Base-by-base conservation (phyloP, 2,113 vertebrate genomes). In the Bostrychus sinensis region DNA sequence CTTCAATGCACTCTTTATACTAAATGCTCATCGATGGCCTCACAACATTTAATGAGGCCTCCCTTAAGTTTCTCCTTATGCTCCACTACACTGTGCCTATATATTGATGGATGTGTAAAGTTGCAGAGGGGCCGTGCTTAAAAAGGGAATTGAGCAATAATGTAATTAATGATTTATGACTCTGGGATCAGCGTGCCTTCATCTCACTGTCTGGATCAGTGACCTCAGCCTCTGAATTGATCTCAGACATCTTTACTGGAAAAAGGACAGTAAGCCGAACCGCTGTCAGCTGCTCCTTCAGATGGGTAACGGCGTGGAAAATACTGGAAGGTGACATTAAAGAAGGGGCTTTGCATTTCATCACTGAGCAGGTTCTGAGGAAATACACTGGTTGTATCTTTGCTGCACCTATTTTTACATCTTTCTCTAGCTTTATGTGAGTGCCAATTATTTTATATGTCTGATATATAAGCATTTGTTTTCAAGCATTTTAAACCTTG, bases 181-280 rank as follows among this genome's bases (percentile, higher is more conserved):
- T 32, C 16, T 3, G 34, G 53, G 73, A 73, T 79, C 56, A 59
- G 39, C 10, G 26, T 10, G 55, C 34, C 66, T 68, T 83, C 77
- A 70, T 84, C 80, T 83, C 81, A 42, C 30, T 75, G 79, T 86
- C 69, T 36, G 39, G 69, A 85, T 88, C 73, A 17, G 86, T 89
- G 53, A 79, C 58, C 64, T 83, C 75, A 75, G 42, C 59, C 62
- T 0, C 1, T 41, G 34, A 41, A 81, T 83, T 32, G 34, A 76
- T 73, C 59, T 39, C 7, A 53, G 59, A 59, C 51, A 46, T 77
- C 76, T 78, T 81, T 70, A 78, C 81, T 75, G 77, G 74, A 75
- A 88, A 78, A 77, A 38, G 45, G 57, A 73, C 37, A 26, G 50
- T 56, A 64, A 62, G 60, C 30, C n/a, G 50, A 62, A 51, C 43